phyloP scores from a whole-genome alignment of 2,888 invertebrate genomes.

The Acanthoscelides obtectus region DNA sequence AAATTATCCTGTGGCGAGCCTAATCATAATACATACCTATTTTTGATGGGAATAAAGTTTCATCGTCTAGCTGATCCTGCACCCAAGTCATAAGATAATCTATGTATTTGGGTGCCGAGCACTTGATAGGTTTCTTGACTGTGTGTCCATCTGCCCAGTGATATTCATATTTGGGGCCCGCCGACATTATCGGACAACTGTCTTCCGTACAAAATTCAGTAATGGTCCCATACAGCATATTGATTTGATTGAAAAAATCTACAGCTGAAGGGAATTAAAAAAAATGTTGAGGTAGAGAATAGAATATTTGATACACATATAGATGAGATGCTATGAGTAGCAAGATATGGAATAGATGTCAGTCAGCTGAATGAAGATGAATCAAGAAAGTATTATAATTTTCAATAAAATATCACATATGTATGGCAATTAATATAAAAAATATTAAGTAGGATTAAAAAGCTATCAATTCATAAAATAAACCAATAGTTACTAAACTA shows the following conservation, averaged over 20 bases:
- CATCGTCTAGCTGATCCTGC: slow-evolving; percentile 98
- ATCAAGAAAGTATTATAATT: too few species aligned
- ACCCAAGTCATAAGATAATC: slow-evolving; percentile 99
- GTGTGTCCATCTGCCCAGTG: slow-evolving; percentile 99
- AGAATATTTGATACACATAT: too few species aligned
- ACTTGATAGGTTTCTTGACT: slow-evolving; percentile 97
- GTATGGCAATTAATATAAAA: too few species aligned
- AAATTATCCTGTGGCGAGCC: background rate
- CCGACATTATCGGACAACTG: slow-evolving; percentile 97
- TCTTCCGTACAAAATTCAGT: slow-evolving; percentile 99
- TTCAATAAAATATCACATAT: too few species aligned
- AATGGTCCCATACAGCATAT: slow-evolving; percentile 98
- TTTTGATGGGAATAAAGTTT: slow-evolving; percentile 96
- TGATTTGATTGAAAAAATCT: slow-evolving; percentile 99
- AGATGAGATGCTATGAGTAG: too few species aligned
- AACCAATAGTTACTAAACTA: too few species aligned
- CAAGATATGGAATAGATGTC: too few species aligned
- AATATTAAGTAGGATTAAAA: too few species aligned
- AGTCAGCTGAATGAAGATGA: too few species aligned
- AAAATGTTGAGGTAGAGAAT: background rate
- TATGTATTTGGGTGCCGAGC: slow-evolving; percentile 98
- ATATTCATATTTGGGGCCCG: slow-evolving; percentile 98
- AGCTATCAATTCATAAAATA: too few species aligned
- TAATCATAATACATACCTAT: slow-evolving; percentile 58
- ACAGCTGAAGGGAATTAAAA: slow-evolving; percentile 66